A percentile compares a stretch with the other conserved stretches of the same genome.
These are phyloP conservation scores for Rhodinocichla rosea DNA, from an alignment of 2,113 vertebrate genomes.

Conservation along the genomic window DNA sequence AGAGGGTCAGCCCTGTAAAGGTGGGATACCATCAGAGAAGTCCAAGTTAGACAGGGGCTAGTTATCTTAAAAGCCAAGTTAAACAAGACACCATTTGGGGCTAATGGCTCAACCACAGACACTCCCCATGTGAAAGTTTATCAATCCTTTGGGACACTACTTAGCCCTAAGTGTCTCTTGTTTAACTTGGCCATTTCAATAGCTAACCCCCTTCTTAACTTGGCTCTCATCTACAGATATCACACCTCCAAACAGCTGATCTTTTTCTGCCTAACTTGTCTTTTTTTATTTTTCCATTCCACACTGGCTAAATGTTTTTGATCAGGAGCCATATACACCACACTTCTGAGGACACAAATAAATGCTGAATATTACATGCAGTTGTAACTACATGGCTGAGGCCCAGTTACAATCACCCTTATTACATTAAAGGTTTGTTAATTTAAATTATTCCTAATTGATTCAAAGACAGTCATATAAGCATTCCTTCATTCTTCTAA, in stretches of 20 bases:
- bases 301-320: slow-evolving; percentile 9
- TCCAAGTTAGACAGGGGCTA: slow-evolving; percentile 54
- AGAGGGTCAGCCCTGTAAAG: slow-evolving; percentile 38
- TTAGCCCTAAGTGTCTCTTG: slow-evolving; percentile 61
- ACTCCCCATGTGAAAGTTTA: slow-evolving; percentile 60
- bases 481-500: not conserved
- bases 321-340: slow-evolving; percentile 3
- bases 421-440: not conserved
- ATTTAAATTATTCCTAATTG: not conserved
- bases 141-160: slow-evolving; percentile 59
- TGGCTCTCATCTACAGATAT: slow-evolving; percentile 53
- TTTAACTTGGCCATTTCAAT: slow-evolving; percentile 63
- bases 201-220: slow-evolving; percentile 38
- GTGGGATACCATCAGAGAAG: slow-evolving; percentile 48
- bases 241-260: slow-evolving; percentile 62
- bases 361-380: not conserved
- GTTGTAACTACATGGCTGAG: not conserved
- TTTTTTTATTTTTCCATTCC: not conserved
- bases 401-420: not conserved
- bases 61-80: slow-evolving; percentile 62
- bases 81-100: slow-evolving; percentile 59
- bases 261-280: slow-evolving; percentile 42
- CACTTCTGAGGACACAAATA: not conserved
- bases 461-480: not conserved
- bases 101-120: slow-evolving; percentile 38